Evolutionary conservation across 2,888 invertebrate species (phyloP), one percentile per base, ranked within the genome.

Genomic region (Drosophila trichaetosa): DNA sequence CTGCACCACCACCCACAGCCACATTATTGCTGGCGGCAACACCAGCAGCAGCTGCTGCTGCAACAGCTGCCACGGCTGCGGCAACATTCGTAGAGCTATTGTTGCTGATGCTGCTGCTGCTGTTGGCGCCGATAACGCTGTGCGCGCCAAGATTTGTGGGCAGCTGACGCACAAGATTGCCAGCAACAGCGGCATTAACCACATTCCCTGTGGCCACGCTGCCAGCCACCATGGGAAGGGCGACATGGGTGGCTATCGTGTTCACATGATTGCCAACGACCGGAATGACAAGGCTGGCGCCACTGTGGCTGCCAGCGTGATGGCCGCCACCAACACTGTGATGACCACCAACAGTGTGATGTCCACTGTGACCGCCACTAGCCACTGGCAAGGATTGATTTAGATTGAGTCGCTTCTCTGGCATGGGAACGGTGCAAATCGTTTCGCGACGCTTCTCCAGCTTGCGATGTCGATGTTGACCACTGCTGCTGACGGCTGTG

Each of bases 381-480:
- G 56, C 64, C 8, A 73, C 72, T 1, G 88, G 82, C 33, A 89
- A 31, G 13, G 88, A 79, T 33, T 85, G 89, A 36, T 81, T 85
- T 4, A 92, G 65, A 73, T 87, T 91, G 13, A 90, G 82, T 16
- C 94, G 63, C 91, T 93, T 76, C 93, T 94, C 69, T 24, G 77
- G 89, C 58, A 91, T 75, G 13, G 94, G 92, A 27, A 94, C 93
- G 1, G 94, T 93, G 6, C 94, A 91, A 24, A 91, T 92, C 75
- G 96, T 96, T 72, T 97, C 97, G 18, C 97, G 94, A 0, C 97
- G 94, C 90, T 96, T 97, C 88, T 97, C 97, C 33, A 95, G 94
- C 18, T 96, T 95, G 58, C 96, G 95, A 72, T 91, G 77, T 60
- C 92, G 69, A 82, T 91, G 57, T 79, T 85, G 66, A 38, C 71